These are phyloP conservation scores for Darwinula stevensoni DNA, from an alignment of 2,888 invertebrate genomes.

Conservation along the genomic window DNA sequence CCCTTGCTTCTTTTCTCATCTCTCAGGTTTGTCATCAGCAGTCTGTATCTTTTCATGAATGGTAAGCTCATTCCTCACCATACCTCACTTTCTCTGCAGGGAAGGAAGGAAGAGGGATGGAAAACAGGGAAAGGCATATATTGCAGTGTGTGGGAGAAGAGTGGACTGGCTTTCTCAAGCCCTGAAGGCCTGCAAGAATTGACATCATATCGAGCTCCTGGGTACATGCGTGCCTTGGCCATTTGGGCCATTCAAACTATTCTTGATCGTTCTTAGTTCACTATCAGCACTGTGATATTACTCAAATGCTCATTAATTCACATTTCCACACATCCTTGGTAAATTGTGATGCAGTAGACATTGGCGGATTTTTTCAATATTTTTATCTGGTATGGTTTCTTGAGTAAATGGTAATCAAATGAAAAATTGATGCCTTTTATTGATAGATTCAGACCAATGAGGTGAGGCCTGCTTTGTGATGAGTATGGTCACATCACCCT, in stretches of 20 bases:
- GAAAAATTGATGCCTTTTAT: too few relatives aligned
- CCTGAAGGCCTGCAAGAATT: conserved; percentile 68
- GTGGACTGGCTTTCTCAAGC: conserved; percentile 65
- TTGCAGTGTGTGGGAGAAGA: conserved; percentile 39
- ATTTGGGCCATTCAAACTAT: conserved; percentile 67
- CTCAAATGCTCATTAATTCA: too few relatives aligned
- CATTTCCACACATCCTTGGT: too few relatives aligned
- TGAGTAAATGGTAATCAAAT: too few relatives aligned
- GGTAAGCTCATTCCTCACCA: background rate
- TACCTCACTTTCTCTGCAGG: conserved; percentile 15
- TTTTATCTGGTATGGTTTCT: too few relatives aligned
- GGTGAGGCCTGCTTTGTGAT: too few relatives aligned
- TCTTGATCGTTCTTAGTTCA: too few relatives aligned
- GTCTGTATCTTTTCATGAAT: background rate
- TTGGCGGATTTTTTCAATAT: too few relatives aligned
- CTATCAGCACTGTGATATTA: too few relatives aligned
- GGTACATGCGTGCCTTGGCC: conserved; percentile 75
- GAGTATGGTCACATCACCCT: too few relatives aligned
- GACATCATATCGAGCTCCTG: conserved; percentile 51
- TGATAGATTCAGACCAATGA: too few relatives aligned
- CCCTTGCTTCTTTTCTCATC: conserved; percentile 49
- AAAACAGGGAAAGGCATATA: conserved; percentile 62
- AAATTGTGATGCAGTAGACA: too few relatives aligned
- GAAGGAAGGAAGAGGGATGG: conserved; percentile 51
- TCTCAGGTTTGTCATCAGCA: conserved; percentile 28